phyloP scores from a whole-genome alignment of 2,113 vertebrate genomes.

The Lepisosteus oculatus region DNA sequence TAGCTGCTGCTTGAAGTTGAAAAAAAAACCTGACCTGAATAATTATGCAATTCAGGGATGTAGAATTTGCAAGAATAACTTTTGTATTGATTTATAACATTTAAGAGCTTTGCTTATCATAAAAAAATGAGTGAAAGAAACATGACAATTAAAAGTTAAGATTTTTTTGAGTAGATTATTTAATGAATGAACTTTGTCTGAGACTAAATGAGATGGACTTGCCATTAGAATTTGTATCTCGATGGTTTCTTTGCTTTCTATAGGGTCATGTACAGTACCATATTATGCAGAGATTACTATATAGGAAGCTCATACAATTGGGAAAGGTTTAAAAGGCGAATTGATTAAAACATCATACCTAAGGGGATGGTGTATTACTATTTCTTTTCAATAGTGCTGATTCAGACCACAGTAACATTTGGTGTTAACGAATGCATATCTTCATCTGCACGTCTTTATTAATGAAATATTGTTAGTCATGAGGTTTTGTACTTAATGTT shows the following conservation, averaged over 20 bases:
- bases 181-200: slow-evolving; percentile 12
- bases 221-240: slow-evolving; percentile 70
- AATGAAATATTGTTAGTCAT: slow-evolving; percentile 37
- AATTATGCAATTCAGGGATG: slow-evolving; percentile 10
- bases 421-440: slow-evolving; percentile 30
- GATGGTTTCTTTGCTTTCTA: slow-evolving; percentile 67
- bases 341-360: slow-evolving; percentile 79
- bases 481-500: no score
- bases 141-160: background rate
- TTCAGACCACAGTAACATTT: slow-evolving; percentile 44
- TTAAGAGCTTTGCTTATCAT: background rate
- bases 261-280: slow-evolving; percentile 66
- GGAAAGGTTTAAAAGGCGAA: slow-evolving; percentile 79
- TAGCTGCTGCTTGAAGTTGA: slow-evolving; percentile 49
- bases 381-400: slow-evolving; percentile 70
- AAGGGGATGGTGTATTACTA: slow-evolving; percentile 69
- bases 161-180: slow-evolving; percentile 6
- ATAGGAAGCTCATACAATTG: slow-evolving; percentile 46
- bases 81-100: background rate
- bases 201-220: slow-evolving; percentile 52
- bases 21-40: slow-evolving; percentile 34
- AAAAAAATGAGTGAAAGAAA: background rate
- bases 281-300: slow-evolving; percentile 78
- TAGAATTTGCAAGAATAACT: background rate
- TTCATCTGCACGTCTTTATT: slow-evolving; percentile 40